phyloP scores from a whole-genome alignment of 2,113 vertebrate genomes.

The Osmerus eperlanus region DNA sequence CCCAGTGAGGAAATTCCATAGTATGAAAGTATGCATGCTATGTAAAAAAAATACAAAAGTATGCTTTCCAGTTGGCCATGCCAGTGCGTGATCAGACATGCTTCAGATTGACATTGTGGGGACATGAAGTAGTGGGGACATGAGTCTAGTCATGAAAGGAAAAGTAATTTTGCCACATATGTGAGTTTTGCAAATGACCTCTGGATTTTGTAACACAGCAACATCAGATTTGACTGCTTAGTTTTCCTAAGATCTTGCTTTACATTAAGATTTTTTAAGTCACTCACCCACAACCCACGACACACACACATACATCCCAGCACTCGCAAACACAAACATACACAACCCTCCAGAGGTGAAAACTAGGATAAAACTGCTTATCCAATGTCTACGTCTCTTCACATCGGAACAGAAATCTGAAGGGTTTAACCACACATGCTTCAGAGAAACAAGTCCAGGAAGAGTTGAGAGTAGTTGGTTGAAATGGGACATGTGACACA shows the following conservation, averaged over 20 bases:
- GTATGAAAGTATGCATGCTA: constrained; percentile 20
- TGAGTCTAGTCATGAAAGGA: not conserved
- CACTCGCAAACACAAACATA: too few species aligned
- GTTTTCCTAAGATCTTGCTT: too few species aligned
- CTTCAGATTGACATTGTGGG: constrained; percentile 37
- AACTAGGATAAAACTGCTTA: too few species aligned
- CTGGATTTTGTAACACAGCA: too few species aligned
- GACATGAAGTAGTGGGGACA: constrained; percentile 12
- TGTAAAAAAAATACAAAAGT: constrained; percentile 6
- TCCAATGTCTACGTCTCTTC: too few species aligned
- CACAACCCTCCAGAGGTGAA: too few species aligned
- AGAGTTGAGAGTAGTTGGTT: constrained; percentile 28
- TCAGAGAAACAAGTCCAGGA: constrained; percentile 43
- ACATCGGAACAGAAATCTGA: too few species aligned
- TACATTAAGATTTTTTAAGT: too few species aligned
- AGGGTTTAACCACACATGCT: constrained; percentile 5
- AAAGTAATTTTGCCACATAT: not conserved
- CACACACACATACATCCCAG: too few species aligned
- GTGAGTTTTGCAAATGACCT: too few species aligned
- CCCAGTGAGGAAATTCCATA: constrained; percentile 22
- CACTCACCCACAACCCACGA: too few species aligned
- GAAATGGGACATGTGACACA: constrained; percentile 47
- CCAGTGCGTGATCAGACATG: constrained; percentile 56
- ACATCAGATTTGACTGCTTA: too few species aligned
- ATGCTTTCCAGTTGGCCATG: constrained; percentile 3